Base-by-base conservation (phyloP, 2,113 vertebrate genomes). In the Corythoichthys intestinalis region DNA sequence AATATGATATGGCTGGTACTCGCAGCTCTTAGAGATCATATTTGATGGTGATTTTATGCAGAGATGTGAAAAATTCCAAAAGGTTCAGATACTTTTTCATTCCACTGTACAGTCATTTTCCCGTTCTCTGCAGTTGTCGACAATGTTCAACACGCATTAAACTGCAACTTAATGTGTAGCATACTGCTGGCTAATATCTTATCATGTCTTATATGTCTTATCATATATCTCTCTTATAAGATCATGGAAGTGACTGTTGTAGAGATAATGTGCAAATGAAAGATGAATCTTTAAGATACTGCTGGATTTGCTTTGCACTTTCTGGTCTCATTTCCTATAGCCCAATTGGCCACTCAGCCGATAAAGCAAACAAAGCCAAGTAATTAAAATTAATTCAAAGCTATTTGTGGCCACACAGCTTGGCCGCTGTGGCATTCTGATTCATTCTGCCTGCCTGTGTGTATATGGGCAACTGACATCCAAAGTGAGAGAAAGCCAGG, bases 361-460 rank as follows among this genome's bases (percentile, higher is more conserved):
- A 71, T 72, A 56, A 37, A 54, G 10, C 14, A 57, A 56, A 34
- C 57, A 11, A 4, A 3, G 37, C 56, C 28, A 12, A 28, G 58
- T 61, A 69, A 65, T 79, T 47, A 15, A 58, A 50, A 74, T 79
- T 15, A 79, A 81, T 77, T 75, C 6, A 35, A 57, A 66, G 66
- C 53, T 79, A 54, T 82, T 72, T 72, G 69, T 34, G 74, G 68
- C 66, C 20, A 66, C 52, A 1, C 56, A 57, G 54, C 64, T 75
- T 73, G 70, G 71, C 78, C 64, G 64, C 28, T 0, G 3, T 71
- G 58, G 74, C 69, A 72, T 0, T 69, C 48, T 47, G 67, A 62
- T 70, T 83, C 76, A 67, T 61, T 53, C 62, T 56, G 67, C 72
- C 57, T 71, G 70, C 50, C 58, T 44, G 44, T 57, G 17, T 66